These are phyloP conservation scores for Nysson spinosus DNA, from an alignment of 2,888 invertebrate genomes.

Conservation along the genomic window DNA sequence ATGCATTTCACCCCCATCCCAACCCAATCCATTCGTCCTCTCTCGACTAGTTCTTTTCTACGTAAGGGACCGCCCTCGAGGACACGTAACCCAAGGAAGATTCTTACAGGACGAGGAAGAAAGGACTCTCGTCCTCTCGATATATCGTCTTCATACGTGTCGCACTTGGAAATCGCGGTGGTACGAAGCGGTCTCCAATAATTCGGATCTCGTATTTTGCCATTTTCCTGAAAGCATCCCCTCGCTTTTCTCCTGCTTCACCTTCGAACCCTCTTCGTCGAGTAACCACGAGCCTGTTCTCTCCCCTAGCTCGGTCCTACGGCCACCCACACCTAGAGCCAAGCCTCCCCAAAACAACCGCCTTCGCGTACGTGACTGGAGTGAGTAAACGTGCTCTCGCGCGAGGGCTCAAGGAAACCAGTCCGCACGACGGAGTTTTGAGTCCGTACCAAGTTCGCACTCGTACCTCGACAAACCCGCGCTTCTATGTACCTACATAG, in stretches of 20 bases:
- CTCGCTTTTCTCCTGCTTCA: conserved; percentile 1
- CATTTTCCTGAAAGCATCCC: conserved; percentile 53
- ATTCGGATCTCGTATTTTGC: conserved; percentile 63
- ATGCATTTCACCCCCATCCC: conserved; percentile 18
- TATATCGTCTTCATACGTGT: conserved; percentile 52
- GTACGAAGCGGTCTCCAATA: conserved; percentile 51
- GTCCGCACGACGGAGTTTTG: conserved; percentile 42
- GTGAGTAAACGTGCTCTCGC: conserved; percentile 44
- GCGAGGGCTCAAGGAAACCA: conserved; percentile 24
- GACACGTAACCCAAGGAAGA: conserved; percentile 33
- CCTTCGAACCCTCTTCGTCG: not conserved
- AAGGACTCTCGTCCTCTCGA: conserved; percentile 28
- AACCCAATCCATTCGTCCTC: not conserved
- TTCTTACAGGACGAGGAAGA: conserved; percentile 10
- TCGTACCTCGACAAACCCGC: conserved; percentile 37
- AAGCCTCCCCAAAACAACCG: conserved; percentile 55
- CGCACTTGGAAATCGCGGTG: conserved; percentile 55
- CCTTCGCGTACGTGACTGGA: conserved; percentile 51
- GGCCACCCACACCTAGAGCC: conserved; percentile 4
- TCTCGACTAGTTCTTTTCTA: conserved; percentile 12
- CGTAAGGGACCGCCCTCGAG: conserved; percentile 17
- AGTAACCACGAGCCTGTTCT: not conserved
- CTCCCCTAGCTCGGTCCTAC: not conserved
- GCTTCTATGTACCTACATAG: conserved; percentile 7
- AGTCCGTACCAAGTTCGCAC: conserved; percentile 50